Evolutionary conservation across 2,888 invertebrate species (phyloP).

Genomic region (Catocala nupta): DNA sequence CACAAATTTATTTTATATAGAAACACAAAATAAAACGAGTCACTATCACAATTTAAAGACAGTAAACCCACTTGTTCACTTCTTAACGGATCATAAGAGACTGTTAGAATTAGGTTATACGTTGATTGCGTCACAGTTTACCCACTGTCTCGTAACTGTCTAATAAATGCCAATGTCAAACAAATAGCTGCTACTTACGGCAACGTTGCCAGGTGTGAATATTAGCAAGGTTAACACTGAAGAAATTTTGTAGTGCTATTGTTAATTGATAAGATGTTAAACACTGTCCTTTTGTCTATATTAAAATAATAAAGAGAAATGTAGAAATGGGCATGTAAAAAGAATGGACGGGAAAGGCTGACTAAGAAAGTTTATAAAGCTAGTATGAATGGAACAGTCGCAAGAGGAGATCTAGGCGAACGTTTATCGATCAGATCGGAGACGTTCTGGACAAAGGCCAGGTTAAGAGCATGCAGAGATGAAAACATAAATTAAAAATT

Average conservation of each 20-base stretch:
- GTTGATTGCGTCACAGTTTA: conserved; percentile 39
- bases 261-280: neutral
- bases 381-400: too few relatives aligned
- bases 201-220: conserved; percentile 29
- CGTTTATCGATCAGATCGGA: too few relatives aligned
- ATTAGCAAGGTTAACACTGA: conserved; percentile 13
- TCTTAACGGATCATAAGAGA: conserved; percentile 17
- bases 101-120: conserved; percentile 42
- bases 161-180: conserved; percentile 54
- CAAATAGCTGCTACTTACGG: conserved; percentile 30
- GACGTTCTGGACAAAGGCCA: too few relatives aligned
- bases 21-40: neutral
- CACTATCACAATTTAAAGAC: conserved; percentile 20
- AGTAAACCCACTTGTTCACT: conserved; percentile 12
- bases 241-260: neutral
- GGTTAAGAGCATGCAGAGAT: too few relatives aligned
- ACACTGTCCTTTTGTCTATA: neutral
- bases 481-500: too few relatives aligned
- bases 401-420: too few relatives aligned
- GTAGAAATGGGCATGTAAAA: too few relatives aligned
- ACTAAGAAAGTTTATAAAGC: too few relatives aligned
- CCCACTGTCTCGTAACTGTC: conserved; percentile 30
- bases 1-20: too few relatives aligned
- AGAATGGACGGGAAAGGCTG: too few relatives aligned
- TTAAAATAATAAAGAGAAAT: too few relatives aligned